Evolutionary conservation across 2,113 vertebrate genomes (phyloP), one percentile per base, ranked within the genome.

Genomic region (Corythornis vintsioides): DNA sequence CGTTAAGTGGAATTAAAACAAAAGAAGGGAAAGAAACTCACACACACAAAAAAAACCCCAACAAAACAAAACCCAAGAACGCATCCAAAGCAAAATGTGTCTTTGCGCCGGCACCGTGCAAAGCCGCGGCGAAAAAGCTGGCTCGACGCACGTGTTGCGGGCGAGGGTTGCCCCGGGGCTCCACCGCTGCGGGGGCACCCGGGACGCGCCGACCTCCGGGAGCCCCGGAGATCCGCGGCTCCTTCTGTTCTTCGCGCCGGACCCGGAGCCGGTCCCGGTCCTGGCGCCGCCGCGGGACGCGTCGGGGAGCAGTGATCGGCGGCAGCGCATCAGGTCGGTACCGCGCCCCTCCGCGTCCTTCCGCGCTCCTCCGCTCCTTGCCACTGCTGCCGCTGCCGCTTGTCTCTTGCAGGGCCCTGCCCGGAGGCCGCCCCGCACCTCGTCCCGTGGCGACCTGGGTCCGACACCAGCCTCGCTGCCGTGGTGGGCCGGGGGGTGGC

Each of bases 281-380:
- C 31, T 56, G 63, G 66, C 28, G 70, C 35, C 53, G 48, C 75
- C 60, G 85, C 55, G 90, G 83, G 93, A 89, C 80, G 57, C 64
- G 47, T 17, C 72, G 74, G 69, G 88, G 82, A 89, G 94, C 88
- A 52, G 66, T 76, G 94, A 91, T 26, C 59, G 86, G 93, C 91
- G 47, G 53, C 91, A 90, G 91, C 35, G 61, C 92, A 91, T 55
- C 95, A 96, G 96, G 96, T 96, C 88, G 93, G 96, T 96, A 93
- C 86, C 77, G 77, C 53, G 6, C 84, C 75, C 48, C 38, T 25
- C 83, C 76, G 61, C 40, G 74, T 42, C 74, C 74, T 25, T 14
- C 66, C 72, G 66, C 78, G 43, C 43, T 50, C 61, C 42, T 11
- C 21, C 35, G 52, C 63, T 26, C 55, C 18, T 43, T 25, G 47